Percentiles rank a stretch among this genome's conserved stretches.
phyloP scores from a whole-genome alignment of 2,113 vertebrate genomes.

The Globicephala melas region DNA sequence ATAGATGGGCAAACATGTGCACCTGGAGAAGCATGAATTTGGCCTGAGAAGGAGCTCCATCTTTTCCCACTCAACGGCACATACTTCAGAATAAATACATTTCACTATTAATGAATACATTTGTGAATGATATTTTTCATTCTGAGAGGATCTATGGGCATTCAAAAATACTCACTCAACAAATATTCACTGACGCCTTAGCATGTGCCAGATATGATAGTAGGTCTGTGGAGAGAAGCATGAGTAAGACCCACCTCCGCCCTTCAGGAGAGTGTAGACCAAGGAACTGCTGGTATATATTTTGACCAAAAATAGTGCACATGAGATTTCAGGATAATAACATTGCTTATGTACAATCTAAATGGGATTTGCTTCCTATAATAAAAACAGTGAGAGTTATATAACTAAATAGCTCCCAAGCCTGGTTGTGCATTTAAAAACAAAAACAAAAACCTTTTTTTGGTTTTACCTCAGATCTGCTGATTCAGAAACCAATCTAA shows the following conservation, averaged over 20 bases:
- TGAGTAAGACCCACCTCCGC: not conserved
- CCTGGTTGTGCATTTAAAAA: not conserved
- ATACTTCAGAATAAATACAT: not conserved
- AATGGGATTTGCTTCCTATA: not conserved
- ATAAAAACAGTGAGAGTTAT: not conserved
- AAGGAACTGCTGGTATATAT: not conserved
- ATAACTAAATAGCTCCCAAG: not conserved
- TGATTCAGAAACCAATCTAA: not conserved
- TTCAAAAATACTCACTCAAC: not conserved
- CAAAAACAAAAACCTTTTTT: not conserved
- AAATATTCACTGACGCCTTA: not conserved
- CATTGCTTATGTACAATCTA: not conserved
- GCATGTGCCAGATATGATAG: not conserved
- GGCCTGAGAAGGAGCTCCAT: not conserved
- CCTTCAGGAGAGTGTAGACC: not conserved
- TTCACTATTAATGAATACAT: not conserved
- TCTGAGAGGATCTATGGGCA: not conserved
- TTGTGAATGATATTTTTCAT: slow-evolving; percentile 1
- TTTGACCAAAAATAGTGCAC: not conserved
- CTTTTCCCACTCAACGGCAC: not conserved
- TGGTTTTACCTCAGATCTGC: not conserved
- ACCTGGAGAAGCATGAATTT: not conserved
- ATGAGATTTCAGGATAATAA: not conserved
- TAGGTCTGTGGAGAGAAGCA: not conserved
- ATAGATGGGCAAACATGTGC: not conserved